phyloP scores from a whole-genome alignment of 2,113 vertebrate genomes.

The Amblyornis subalaris region DNA sequence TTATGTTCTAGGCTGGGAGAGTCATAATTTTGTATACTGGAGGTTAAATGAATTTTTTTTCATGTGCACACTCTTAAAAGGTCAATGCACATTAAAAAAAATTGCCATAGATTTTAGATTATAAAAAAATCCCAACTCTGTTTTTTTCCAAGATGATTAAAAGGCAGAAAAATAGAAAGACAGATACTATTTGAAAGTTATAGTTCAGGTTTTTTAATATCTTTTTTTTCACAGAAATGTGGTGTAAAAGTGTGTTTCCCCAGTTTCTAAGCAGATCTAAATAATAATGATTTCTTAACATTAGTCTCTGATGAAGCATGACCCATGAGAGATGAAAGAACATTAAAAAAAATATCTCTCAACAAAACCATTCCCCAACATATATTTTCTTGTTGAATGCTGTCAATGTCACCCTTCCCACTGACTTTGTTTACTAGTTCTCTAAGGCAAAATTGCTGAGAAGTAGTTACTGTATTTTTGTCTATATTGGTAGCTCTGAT shows the following conservation, averaged over 20 bases:
- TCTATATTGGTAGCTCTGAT: background rate
- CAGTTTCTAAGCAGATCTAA: background rate
- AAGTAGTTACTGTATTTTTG: background rate
- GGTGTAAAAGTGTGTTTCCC: background rate
- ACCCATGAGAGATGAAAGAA: background rate
- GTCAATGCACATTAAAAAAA: background rate
- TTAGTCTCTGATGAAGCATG: background rate
- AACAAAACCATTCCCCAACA: background rate
- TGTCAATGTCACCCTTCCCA: background rate
- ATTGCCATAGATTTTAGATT: background rate
- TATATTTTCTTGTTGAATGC: background rate
- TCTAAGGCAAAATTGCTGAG: background rate
- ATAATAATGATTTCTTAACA: background rate
- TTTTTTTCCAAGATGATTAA: background rate
- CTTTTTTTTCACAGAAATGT: background rate
- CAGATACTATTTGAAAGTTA: background rate
- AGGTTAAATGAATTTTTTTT: background rate
- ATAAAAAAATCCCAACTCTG: background rate
- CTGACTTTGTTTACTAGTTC: background rate
- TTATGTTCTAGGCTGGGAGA: background rate
- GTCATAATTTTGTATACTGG: background rate
- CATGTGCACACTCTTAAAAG: background rate
- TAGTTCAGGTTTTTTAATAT: background rate
- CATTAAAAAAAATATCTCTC: background rate
- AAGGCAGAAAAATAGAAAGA: background rate